phyloP scores from a whole-genome alignment of 2,888 invertebrate genomes.

The Apantesis nais region DNA sequence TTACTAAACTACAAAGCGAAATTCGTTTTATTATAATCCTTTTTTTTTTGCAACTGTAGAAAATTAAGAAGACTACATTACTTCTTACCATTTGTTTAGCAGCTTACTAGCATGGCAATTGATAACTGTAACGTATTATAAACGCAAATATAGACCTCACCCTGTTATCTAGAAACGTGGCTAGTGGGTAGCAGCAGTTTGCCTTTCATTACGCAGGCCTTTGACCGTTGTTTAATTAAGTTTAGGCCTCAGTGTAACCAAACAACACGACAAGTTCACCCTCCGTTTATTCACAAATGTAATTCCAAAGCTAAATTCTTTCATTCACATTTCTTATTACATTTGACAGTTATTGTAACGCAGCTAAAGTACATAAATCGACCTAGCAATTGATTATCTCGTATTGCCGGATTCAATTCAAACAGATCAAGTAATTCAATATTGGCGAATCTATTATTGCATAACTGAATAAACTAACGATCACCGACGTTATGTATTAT shows the following conservation, averaged over 20 bases:
- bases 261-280: not conserved
- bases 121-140: too few species aligned
- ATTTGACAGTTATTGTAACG: not conserved
- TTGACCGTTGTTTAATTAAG: not conserved
- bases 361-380: not conserved
- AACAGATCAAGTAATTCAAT: not conserved
- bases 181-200: not conserved
- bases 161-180: not conserved
- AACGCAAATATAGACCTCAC: not conserved
- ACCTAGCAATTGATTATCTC: not conserved
- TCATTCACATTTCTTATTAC: not conserved
- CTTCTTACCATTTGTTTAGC: too few species aligned
- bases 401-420: not conserved
- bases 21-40: too few species aligned
- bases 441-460: not conserved
- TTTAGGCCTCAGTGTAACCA: not conserved
- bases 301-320: not conserved
- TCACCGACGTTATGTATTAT: not conserved
- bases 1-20: too few species aligned
- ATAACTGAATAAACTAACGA: not conserved
- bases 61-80: too few species aligned
- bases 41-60: too few species aligned
- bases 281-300: not conserved
- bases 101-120: too few species aligned
- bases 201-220: not conserved